Evolutionary conservation across 2,888 invertebrate genomes (phyloP), one percentile per base, ranked within the genome.

Genomic region (Acrobasis suavella): DNA sequence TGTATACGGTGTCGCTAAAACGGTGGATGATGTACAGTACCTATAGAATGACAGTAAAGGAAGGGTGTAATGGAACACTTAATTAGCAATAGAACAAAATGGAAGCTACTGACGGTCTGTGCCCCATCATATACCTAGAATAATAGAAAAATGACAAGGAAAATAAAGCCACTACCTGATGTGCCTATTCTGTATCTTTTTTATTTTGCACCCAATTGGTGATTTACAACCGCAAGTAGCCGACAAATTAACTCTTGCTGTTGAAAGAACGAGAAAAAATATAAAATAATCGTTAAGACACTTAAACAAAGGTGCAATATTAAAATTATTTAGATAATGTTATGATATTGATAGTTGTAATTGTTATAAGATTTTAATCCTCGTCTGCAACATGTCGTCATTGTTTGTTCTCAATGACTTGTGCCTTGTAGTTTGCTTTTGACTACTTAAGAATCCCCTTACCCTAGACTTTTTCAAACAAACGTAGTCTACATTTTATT

Each of bases 381-480:
- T 76, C 80, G 79, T 73, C 77, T 77, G 80, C 81, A 81, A 81
- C 73, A 68, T 81, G 80, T 75, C 74, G 75, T 65, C 62, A 68
- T 72, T 73, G 71, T 71, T 68, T 66, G 61, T 62, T 62, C 22
- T 62, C 52, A 69, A 72, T 69, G 62, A 65, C 42, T 64, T 73
- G 74, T 67, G 76, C 65, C 42, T 64, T 73, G 74, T 67, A 75
- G 76, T 73, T 64, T 55, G 51, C 46, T 64, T 66, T 58, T 5
- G 22, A 5, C 2, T 58, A 58, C 17, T 38, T n/a, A n/a, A n/a
- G n/a, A n/a, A n/a, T n/a, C n/a, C n/a, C n/a, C n/a, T n/a, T n/a
- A n/a, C n/a, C n/a, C n/a, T n/a, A n/a, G n/a, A n/a, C n/a, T n/a
- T n/a, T n/a, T n/a, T n/a, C n/a, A n/a, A n/a, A n/a, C n/a, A n/a